Percentiles rank a stretch among this genome's conserved stretches.
Evolutionary conservation across 2,797 vertebrate genomes (phyloP).

Genomic region (Enteromius trimaculatus): DNA sequence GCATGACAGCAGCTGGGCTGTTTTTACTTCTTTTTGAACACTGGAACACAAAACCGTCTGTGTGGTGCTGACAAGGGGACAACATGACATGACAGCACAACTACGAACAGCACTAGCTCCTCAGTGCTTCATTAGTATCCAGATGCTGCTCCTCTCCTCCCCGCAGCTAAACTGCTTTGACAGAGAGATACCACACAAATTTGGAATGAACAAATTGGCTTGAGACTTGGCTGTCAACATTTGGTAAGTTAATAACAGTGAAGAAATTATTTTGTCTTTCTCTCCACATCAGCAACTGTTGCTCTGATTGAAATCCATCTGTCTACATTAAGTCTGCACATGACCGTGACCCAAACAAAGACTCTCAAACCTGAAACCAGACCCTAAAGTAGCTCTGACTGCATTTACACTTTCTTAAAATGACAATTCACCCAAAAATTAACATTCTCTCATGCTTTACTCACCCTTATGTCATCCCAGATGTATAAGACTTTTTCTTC

Average conservation of each 20-base stretch:
- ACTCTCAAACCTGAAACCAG: slow-evolving; percentile 2
- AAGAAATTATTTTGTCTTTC: slow-evolving; percentile 21
- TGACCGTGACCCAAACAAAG: not conserved
- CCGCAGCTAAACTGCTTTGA: slow-evolving; percentile 72
- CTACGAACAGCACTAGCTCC: slow-evolving; percentile 72
- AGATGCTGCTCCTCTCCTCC: slow-evolving; percentile 79
- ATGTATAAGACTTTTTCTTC: not conserved
- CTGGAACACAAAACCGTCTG: slow-evolving; percentile 66
- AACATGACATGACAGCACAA: slow-evolving; percentile 71
- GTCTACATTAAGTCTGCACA: not conserved
- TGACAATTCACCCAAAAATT: not conserved
- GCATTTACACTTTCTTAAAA: not conserved
- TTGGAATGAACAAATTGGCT: slow-evolving; percentile 60
- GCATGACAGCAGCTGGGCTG: not conserved
- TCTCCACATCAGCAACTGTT: slow-evolving; percentile 32
- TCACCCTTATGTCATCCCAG: not conserved
- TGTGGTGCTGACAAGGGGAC: slow-evolving; percentile 75
- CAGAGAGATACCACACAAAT: slow-evolving; percentile 65
- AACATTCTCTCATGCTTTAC: not conserved
- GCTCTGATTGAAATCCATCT: slow-evolving; percentile 39
- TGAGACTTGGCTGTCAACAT: slow-evolving; percentile 28
- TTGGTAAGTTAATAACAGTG: slow-evolving; percentile 33
- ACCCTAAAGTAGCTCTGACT: not conserved
- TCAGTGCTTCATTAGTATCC: slow-evolving; percentile 76
- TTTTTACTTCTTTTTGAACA: not conserved